These are phyloP conservation scores for Theodoxus fluviatilis DNA, from an alignment of 2,888 invertebrate genomes.

Conservation along the genomic window DNA sequence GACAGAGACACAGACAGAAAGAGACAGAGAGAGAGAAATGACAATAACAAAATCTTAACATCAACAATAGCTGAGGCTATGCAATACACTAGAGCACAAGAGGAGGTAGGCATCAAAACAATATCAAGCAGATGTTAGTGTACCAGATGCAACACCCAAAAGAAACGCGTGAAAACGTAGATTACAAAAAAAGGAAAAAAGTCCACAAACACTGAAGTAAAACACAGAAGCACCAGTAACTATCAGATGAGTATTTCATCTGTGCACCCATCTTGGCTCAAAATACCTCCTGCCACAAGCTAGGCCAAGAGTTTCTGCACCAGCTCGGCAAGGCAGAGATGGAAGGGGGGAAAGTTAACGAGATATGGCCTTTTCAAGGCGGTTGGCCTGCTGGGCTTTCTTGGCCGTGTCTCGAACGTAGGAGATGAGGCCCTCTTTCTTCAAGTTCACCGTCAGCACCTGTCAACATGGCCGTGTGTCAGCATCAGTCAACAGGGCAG, in stretches of 20 bases:
- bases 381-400: slow-evolving; percentile 50
- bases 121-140: no score
- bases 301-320: slow-evolving; percentile 1
- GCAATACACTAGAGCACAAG: no score
- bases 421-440: slow-evolving; percentile 55
- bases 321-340: no score
- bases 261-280: not conserved
- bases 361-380: slow-evolving; percentile 52
- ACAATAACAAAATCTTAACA: not conserved
- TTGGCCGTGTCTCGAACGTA: slow-evolving; percentile 54
- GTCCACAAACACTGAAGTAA: not conserved
- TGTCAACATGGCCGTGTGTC: no score
- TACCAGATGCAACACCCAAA: not conserved
- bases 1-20: not conserved
- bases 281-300: not conserved
- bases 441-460: slow-evolving; percentile 57
- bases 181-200: not conserved
- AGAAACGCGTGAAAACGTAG: not conserved
- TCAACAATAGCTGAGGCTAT: not conserved
- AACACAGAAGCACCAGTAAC: not conserved
- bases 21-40: not conserved
- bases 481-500: no score
- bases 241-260: not conserved
- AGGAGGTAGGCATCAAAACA: no score
- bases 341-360: no score